Evolutionary conservation across 2,797 vertebrate species (phyloP).

Genomic region (Xyrichtys novacula): DNA sequence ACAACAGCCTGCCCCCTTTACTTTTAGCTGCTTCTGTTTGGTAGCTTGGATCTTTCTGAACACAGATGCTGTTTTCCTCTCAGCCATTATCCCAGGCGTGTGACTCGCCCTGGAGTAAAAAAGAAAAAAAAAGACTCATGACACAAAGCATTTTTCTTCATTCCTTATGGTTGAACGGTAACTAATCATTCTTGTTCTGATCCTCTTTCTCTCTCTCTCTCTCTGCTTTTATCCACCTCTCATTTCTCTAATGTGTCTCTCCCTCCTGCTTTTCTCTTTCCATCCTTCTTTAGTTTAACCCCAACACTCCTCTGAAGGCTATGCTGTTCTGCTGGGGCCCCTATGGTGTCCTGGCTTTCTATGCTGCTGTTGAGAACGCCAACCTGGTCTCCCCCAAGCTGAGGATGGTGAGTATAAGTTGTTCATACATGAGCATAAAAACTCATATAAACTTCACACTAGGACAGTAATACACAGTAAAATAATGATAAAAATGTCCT

Average conservation of each 20-base stretch:
- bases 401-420: constrained; percentile 88
- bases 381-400: constrained; percentile 91
- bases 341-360: constrained; percentile 91
- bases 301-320: constrained; percentile 88
- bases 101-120: constrained; percentile 56
- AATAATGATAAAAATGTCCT: too few species aligned
- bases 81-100: constrained; percentile 67
- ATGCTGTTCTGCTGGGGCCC: constrained; percentile 94
- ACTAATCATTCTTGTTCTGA: constrained; percentile 36
- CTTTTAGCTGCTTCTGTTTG: constrained; percentile 15
- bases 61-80: constrained; percentile 29
- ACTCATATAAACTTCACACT: background rate
- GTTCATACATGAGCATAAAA: background rate
- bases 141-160: constrained; percentile 46
- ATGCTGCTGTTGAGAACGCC: constrained; percentile 88
- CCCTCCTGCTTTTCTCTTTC: background rate
- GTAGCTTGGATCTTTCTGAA: constrained; percentile 23
- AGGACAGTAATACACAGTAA: background rate
- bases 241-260: constrained; percentile 7
- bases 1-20: constrained; percentile 18
- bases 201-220: constrained; percentile 33
- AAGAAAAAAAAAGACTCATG: constrained; percentile 46
- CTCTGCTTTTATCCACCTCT: constrained; percentile 10
- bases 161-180: constrained; percentile 9
- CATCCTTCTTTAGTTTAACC: constrained; percentile 88